Base-by-base conservation (phyloP, 2,797 vertebrate species). In the Enteromius trimaculatus region DNA sequence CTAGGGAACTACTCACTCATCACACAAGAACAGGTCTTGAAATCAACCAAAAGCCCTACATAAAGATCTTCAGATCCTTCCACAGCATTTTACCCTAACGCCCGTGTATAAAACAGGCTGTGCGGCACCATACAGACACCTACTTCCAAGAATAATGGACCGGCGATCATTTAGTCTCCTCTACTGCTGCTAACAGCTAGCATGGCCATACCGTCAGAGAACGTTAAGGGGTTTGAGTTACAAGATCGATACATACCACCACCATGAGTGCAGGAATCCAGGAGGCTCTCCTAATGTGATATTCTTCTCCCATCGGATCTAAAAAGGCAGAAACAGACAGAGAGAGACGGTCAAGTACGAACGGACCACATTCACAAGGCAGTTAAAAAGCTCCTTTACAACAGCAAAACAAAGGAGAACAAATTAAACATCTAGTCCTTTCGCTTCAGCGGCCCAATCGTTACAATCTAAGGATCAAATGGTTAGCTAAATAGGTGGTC, bases 241-340 rank as follows among this genome's bases (percentile, higher is more conserved):
- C 78, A 86, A 76, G 75, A 84, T 86, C 82, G 42, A 84, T 86
- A 86, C 96, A 85, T 94, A 98, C 97, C 97, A 98, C 97, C 97
- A 98, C 97, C 97, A 98, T 83, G 97, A 97, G 89, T 97, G 96
- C 92, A 98, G 93, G 94, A 98, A 98, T 90, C 97, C 97, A 0
- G 97, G 97, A 83, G 97, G 97, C 90, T 97, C 97, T 89, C 88
- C 97, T 86, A 97, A 92, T 1, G 96, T 97, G 91, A 98, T 97
- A 93, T 97, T 97, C 95, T 97, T 98, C 92, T 97, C 97, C 97
- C 97, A 98, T 94, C 96, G 96, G 91, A 98, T 97, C 97, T 98
- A 92, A 14, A 86, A 85, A 71, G 58, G 84, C 84, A 78, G 77
- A 80, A 4, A 65, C 53, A 66, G 77, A 62, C 17, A 80, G n/a